Percentiles rank a stretch among this genome's conserved stretches.
phyloP scores from a whole-genome alignment of 2,113 vertebrate species.

The Hydrolagus affinis region DNA sequence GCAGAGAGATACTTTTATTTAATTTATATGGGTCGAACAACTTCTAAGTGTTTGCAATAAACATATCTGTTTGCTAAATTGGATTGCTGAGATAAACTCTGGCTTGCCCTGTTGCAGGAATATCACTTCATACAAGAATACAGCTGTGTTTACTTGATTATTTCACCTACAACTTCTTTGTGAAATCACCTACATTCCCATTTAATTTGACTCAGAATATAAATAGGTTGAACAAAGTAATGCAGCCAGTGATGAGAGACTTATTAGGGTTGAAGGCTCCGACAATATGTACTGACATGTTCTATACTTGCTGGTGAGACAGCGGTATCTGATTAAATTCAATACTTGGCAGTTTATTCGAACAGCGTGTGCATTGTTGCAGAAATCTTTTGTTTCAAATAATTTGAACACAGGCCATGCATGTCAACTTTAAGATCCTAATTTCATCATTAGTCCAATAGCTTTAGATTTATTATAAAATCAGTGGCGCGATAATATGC shows the following conservation, averaged over 20 bases:
- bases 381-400: background rate
- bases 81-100: slow-evolving; percentile 22
- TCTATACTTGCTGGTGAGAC: background rate
- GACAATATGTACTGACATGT: background rate
- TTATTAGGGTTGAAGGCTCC: background rate
- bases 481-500: background rate
- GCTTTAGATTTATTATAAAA: background rate
- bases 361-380: background rate
- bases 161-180: background rate
- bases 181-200: background rate
- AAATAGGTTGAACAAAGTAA: background rate
- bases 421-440: background rate
- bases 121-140: slow-evolving; percentile 12
- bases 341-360: background rate
- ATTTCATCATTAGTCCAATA: background rate
- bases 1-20: slow-evolving; percentile 2
- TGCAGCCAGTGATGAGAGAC: background rate
- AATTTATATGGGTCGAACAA: slow-evolving; percentile 19
- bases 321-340: background rate
- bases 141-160: background rate
- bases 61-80: slow-evolving; percentile 32
- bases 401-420: background rate
- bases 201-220: background rate
- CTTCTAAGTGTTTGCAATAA: slow-evolving; percentile 30
- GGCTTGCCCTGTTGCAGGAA: slow-evolving; percentile 14